Evolutionary conservation across 2,797 vertebrate species (phyloP).

Genomic region (Alca torda): DNA sequence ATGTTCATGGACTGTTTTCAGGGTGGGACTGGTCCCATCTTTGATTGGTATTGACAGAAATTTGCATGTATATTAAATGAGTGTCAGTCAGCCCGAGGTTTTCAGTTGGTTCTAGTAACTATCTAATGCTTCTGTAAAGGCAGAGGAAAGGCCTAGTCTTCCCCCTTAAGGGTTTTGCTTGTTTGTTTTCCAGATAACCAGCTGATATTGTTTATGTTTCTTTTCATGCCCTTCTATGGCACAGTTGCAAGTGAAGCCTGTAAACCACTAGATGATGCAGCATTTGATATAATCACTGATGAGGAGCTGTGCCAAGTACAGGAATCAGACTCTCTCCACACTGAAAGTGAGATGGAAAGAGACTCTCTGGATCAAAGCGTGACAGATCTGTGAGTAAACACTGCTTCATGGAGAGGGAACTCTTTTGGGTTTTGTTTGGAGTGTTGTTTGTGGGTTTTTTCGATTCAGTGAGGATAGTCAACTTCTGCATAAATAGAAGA

Average conservation of each 20-base stretch:
- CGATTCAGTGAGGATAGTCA: not conserved
- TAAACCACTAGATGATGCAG: slow-evolving; percentile 82
- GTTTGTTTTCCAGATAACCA: not conserved
- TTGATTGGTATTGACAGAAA: not conserved
- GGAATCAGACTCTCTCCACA: slow-evolving; percentile 83
- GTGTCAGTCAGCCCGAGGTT: not conserved
- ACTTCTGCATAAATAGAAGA: not conserved
- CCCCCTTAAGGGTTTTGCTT: not conserved
- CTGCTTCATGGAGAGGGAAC: not conserved
- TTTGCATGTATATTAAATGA: not conserved
- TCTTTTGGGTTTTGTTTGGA: not conserved
- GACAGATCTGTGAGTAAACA: slow-evolving; percentile 84
- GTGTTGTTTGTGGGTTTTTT: not conserved
- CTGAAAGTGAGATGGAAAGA: slow-evolving; percentile 79
- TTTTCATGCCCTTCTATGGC: not conserved
- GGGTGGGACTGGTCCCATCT: not conserved
- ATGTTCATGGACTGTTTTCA: not conserved
- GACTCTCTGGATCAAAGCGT: slow-evolving; percentile 71
- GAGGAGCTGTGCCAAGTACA: slow-evolving; percentile 91
- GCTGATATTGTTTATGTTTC: not conserved
- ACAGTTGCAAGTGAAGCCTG: slow-evolving; percentile 75
- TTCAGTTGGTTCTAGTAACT: not conserved
- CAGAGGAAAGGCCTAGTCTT: not conserved
- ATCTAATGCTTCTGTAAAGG: not conserved
- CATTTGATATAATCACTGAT: slow-evolving; percentile 94